Evolutionary conservation across 1,140 invertebrate genomes (phyloP).

Genomic region (Brevipalpus yothersi): DNA sequence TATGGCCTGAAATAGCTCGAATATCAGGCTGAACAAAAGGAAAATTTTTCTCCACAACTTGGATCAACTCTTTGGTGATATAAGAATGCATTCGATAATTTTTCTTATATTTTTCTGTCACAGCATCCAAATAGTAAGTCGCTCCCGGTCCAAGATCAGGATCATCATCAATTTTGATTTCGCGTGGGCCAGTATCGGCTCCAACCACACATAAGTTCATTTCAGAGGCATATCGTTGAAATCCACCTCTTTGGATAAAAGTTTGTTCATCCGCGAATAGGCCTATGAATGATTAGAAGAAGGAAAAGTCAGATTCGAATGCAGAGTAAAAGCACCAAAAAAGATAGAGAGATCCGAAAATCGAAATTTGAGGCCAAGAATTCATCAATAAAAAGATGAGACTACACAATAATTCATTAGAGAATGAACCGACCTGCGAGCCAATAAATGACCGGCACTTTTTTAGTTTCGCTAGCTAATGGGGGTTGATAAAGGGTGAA

Average conservation of each 20-base stretch:
- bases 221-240: conserved; percentile 60
- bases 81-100: conserved; percentile 94
- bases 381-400: too few species aligned
- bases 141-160: conserved; percentile 89
- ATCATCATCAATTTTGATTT: conserved; percentile 53
- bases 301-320: conserved; percentile 12
- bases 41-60: conserved; percentile 11
- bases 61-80: conserved; percentile 40
- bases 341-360: background rate
- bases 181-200: conserved; percentile 83
- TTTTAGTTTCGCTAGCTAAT: conserved; percentile 13
- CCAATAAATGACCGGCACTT: conserved; percentile 59
- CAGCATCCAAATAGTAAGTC: conserved; percentile 86
- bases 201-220: conserved; percentile 58
- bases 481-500: conserved; percentile 73
- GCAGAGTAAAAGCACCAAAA: background rate
- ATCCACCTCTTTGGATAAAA: conserved; percentile 81
- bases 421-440: conserved; percentile 38
- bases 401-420: background rate
- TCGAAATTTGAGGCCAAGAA: too few species aligned
- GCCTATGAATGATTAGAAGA: background rate
- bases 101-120: conserved; percentile 62
- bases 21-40: background rate
- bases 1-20: conserved; percentile 20
- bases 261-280: conserved; percentile 87